A percentile compares a stretch with the other conserved stretches of the same genome.
phyloP scores from a whole-genome alignment of 1,140 invertebrate genomes.

The Diprion similis region DNA sequence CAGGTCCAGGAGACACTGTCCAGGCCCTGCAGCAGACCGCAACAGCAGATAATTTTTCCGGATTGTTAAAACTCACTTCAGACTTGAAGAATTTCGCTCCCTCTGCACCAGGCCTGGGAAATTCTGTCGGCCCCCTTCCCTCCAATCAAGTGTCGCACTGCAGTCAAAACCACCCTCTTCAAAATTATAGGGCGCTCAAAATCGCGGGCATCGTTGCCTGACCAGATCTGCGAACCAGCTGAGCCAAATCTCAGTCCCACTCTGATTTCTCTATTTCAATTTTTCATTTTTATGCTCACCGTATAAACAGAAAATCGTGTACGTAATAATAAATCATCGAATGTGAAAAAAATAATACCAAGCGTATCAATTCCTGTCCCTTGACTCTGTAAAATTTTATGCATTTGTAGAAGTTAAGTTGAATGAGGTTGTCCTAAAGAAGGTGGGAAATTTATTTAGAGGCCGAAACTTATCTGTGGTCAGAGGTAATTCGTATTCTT shows the following conservation, averaged over 20 bases:
- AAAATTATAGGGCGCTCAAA: neutral
- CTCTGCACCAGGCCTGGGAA: neutral
- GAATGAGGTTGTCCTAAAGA: neutral
- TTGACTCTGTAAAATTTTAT: too few relatives aligned
- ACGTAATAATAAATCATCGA: too few relatives aligned
- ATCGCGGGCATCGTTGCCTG: neutral
- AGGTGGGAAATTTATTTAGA: neutral
- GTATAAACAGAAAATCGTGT: too few relatives aligned
- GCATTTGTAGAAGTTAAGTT: too few relatives aligned
- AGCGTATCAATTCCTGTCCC: too few relatives aligned
- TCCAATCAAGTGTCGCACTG: neutral
- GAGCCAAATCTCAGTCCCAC: too few relatives aligned
- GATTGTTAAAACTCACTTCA: conserved; percentile 7
- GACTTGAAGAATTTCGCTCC: neutral
- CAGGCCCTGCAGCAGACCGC: neutral
- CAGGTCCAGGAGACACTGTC: neutral
- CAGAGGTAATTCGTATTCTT: conserved; percentile 7
- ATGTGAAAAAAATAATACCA: too few relatives aligned
- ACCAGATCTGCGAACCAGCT: neutral
- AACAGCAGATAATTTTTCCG: neutral
- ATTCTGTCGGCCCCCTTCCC: neutral
- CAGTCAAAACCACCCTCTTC: neutral
- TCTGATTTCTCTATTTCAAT: too few relatives aligned
- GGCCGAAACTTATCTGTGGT: neutral
- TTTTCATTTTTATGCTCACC: too few relatives aligned